Base-by-base conservation (phyloP, 2,888 invertebrate species). In the Heliconius ismenius region DNA sequence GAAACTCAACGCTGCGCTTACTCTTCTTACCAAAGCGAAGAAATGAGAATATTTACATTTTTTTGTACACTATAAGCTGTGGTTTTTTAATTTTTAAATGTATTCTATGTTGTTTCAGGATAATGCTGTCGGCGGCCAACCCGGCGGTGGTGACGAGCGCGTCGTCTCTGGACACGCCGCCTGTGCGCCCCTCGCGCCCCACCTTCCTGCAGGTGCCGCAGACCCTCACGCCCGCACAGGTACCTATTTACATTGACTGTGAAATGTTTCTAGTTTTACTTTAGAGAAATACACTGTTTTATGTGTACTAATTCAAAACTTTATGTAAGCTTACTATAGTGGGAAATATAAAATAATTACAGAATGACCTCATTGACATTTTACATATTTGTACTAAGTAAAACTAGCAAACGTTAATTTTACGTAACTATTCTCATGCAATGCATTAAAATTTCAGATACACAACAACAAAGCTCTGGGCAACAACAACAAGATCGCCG, bases 171-270 rank as follows among this genome's bases (percentile, higher is more conserved):
- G 90, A 90, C 84, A 89, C 93, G 54, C 92, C 92, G 76, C 91
- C 95, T 65, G 90, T 91, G 78, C 90, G 93, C 43, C 96, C 96
- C 80, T 95, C 94, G 88, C 94, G 97, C 84, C 97, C 97, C 81
- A 97, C 95, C 88, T 96, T 97, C 81, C 92, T 97, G 76, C 96
- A 96, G 84, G 96, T 96, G 82, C 95, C 95, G 79, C 92, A 95
- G 78, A 95, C 94, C 69, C 89, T 95, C 80, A 94, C 92, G 67
- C 94, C 94, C 49, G 92, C 95, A 75, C 95, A 95, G 90, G 93
- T 93, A 83, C 81, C 79, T 36, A 24, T 24, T 24, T 24, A 24
- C 4, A 13, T 60, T 24, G 24, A 24, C n/a, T 60, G 13, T 26
- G 24, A 58, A n/a, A n/a, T 58, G 13, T 60, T 13, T n/a, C 3